phyloP scores from a whole-genome alignment of 2,888 invertebrate species.

The Miltochrista miniata region DNA sequence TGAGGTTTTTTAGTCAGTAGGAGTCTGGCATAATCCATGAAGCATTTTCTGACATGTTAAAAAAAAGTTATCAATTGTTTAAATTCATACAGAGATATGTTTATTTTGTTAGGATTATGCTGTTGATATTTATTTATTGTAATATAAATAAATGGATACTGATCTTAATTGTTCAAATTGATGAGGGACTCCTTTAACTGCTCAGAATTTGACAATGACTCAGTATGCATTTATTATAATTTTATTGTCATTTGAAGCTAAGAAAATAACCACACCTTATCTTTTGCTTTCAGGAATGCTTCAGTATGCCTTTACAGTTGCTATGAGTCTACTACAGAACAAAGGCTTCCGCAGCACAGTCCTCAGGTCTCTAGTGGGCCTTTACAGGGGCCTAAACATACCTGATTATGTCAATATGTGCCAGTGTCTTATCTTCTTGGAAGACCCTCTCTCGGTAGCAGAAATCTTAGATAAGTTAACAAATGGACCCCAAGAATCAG shows the following conservation, averaged over 20 bases:
- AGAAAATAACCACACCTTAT: constrained; percentile 2
- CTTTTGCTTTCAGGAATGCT: constrained; percentile 87
- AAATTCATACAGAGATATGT: too few species aligned
- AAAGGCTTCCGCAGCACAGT: constrained; percentile 96
- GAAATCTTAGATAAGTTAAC: constrained; percentile 95
- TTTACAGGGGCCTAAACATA: constrained; percentile 94
- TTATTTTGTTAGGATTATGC: too few species aligned
- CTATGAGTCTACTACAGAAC: constrained; percentile 98
- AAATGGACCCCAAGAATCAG: constrained; percentile 89
- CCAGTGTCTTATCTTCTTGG: constrained; percentile 98
- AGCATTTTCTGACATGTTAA: too few species aligned
- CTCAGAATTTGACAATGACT: too few species aligned
- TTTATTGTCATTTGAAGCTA: neutral
- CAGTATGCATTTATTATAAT: neutral
- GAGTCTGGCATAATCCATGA: too few species aligned
- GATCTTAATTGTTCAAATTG: too few species aligned
- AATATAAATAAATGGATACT: too few species aligned
- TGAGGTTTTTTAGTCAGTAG: too few species aligned
- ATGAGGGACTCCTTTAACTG: too few species aligned
- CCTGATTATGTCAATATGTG: constrained; percentile 99
- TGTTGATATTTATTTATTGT: too few species aligned
- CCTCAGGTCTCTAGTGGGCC: constrained; percentile 92
- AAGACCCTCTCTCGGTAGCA: constrained; percentile 96
- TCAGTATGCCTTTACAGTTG: constrained; percentile 97
- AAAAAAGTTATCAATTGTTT: too few species aligned